A percentile compares a stretch with the other conserved stretches of the same genome.
Conservation (phyloP, 37 sponge, comb jelly and placozoan genomes). For the Cliona cf. orientalis region DNA sequence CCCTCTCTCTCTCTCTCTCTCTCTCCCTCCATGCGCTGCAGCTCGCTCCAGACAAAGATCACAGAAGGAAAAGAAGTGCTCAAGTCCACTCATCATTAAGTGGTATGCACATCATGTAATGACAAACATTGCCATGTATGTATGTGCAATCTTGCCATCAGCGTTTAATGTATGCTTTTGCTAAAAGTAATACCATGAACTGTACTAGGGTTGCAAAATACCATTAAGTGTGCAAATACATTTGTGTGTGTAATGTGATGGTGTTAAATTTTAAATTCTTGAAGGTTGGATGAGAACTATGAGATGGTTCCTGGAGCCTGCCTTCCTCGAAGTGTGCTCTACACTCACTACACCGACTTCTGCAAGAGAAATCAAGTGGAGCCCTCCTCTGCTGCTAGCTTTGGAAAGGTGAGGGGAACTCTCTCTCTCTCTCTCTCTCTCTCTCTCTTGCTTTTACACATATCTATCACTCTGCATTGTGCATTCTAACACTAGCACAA, state of each 20-base stretch:
- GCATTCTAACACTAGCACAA: too few species aligned
- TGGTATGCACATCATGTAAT: conserved; percentile 15
- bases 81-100: conserved; percentile 52
- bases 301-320: conserved; percentile 77
- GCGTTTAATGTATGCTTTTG: too few species aligned
- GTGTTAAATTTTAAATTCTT: neutral
- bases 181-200: too few species aligned
- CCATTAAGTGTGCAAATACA: neutral
- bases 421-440: too few species aligned
- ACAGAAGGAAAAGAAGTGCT: conserved; percentile 34
- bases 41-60: conserved; percentile 46
- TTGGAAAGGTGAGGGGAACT: conserved; percentile 80
- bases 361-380: conserved; percentile 81
- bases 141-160: neutral
- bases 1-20: neutral
- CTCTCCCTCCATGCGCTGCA: neutral
- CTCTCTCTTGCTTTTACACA: too few species aligned
- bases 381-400: conserved; percentile 89
- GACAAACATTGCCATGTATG: neutral
- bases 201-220: too few species aligned
- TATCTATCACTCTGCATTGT: too few species aligned
- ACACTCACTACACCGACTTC: conserved; percentile 96
- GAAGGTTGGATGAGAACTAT: conserved; percentile 93
- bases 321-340: conserved; percentile 88
- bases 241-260: neutral